A percentile compares a stretch with the other conserved stretches of the same genome.
phyloP scores from a whole-genome alignment of 2,113 vertebrate genomes.

The Psophia crepitans region DNA sequence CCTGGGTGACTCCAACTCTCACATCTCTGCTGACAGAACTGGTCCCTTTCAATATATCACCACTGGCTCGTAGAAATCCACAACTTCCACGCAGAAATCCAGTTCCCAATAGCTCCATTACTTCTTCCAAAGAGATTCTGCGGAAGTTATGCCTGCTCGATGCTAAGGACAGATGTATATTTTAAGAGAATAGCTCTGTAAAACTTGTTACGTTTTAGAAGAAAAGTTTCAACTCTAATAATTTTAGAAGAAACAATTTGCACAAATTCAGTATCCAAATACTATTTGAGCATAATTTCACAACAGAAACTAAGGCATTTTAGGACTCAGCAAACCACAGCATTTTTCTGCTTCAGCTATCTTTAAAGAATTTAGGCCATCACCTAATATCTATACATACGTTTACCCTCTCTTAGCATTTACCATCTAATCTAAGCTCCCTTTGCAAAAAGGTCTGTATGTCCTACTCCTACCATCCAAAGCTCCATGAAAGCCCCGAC shows the following conservation, averaged over 20 bases:
- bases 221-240: background rate
- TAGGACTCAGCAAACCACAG: background rate
- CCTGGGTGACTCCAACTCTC: slow-evolving; percentile 91
- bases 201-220: background rate
- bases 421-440: background rate
- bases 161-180: background rate
- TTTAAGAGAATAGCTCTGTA: background rate
- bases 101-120: slow-evolving; percentile 84
- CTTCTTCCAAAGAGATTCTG: slow-evolving; percentile 83
- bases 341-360: background rate
- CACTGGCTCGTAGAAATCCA: slow-evolving; percentile 88
- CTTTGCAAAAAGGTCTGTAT: background rate
- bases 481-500: background rate
- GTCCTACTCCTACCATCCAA: background rate
- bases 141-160: slow-evolving; percentile 71
- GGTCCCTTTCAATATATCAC: slow-evolving; percentile 90
- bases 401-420: background rate
- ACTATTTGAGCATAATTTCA: background rate
- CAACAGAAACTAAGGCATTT: background rate
- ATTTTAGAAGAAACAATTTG: background rate
- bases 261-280: background rate
- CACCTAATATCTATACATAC: background rate
- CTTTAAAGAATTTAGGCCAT: background rate
- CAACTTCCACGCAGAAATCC: slow-evolving; percentile 89
- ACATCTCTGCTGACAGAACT: slow-evolving; percentile 87